Evolutionary conservation across 1,140 invertebrate genomes (phyloP), one percentile per base, ranked within the genome.

Genomic region (Pseudomyrmex cubaensis): DNA sequence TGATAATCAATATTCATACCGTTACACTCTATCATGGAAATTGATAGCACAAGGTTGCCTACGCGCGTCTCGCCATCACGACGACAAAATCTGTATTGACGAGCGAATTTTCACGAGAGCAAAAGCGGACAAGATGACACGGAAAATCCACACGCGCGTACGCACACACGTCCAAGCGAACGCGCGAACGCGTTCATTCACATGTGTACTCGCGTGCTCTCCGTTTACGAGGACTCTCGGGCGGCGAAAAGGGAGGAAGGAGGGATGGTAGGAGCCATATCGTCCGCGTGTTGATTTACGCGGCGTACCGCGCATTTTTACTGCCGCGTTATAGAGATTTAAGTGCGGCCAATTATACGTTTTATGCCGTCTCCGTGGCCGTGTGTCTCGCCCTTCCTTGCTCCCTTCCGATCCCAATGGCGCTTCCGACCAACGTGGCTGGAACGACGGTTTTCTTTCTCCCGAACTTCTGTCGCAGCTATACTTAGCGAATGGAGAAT

Each of bases 311-410:
- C 85, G 90, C 90, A 93, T 93, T 93, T 94, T 94, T 94, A 93
- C 90, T 91, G 90, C 92, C 91, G 83, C 86, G 90, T 93, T 93
- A 93, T 93, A 92, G 88, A 92, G 91, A 93, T 93, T 94, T 93
- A 93, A 94, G 92, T 90, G 91, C 89, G 86, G 89, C 91, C 93
- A 94, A 94, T 94, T 94, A 94, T 93, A 93, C 92, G 89, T 94
- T 93, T 35, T 93, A 92, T 89, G 89, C 88, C 77, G 85, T 84
- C 77, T 64, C 59, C 77, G 35, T 80, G 83, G 66, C 12, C 56
- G 72, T 69, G 66, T 44, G 3, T 4, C 17, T 67, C 66, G 54
- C 64, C 62, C 12, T 64, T 69, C 17, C 20, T 69, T 52, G n/a
- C 62, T 17, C n/a, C 56, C 63, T 56, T 44, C 52, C 69, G 25